phyloP scores from a whole-genome alignment of 2,113 vertebrate species.

The Strix aluco region DNA sequence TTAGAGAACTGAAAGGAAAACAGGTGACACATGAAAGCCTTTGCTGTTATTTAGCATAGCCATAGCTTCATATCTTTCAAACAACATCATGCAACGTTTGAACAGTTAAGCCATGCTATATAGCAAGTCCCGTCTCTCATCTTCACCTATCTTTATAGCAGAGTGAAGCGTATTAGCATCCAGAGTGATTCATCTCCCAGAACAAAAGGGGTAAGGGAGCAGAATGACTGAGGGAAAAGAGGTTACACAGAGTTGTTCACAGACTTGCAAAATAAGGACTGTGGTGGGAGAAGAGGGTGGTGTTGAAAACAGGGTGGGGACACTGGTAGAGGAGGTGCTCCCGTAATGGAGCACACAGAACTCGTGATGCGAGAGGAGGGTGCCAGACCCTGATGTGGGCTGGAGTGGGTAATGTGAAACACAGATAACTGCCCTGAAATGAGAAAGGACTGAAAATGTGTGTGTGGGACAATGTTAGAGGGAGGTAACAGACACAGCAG shows the following conservation, averaged over 20 bases:
- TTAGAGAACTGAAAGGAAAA: not conserved
- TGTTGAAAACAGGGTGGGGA: not conserved
- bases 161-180: not conserved
- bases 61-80: not conserved
- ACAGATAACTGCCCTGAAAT: not conserved
- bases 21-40: conserved; percentile 9
- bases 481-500: not conserved
- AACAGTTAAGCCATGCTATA: not conserved
- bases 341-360: not conserved
- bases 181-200: not conserved
- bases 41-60: not conserved
- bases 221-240: not conserved
- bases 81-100: not conserved
- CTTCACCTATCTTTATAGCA: not conserved
- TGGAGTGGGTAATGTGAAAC: not conserved
- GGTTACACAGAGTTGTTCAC: not conserved
- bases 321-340: not conserved
- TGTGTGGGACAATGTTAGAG: not conserved
- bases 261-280: not conserved
- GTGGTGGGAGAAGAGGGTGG: not conserved
- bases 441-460: not conserved
- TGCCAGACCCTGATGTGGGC: not conserved
- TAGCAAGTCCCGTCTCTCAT: not conserved
- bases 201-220: conserved; percentile 3
- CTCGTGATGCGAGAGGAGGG: fast-evolving